These are phyloP conservation scores for Drosophila suzukii DNA, from an alignment of 1,140 invertebrate genomes.

Conservation along the genomic window DNA sequence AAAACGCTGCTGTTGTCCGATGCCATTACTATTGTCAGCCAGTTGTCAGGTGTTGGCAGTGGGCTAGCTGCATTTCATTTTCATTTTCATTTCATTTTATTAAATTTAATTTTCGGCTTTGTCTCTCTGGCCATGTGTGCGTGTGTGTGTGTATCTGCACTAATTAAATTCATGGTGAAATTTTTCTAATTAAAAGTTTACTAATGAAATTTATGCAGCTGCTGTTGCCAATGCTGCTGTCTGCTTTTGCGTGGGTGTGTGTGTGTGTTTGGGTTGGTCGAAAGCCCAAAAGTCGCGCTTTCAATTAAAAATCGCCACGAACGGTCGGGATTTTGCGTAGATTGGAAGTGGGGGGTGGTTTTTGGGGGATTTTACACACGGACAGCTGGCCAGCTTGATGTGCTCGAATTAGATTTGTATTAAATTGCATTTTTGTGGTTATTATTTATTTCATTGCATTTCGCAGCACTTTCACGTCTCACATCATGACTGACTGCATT, in stretches of 20 bases:
- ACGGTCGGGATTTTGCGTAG: conserved; percentile 17
- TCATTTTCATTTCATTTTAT: conserved; percentile 45
- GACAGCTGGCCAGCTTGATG: conserved; percentile 42
- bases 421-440: conserved; percentile 73
- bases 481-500: background rate
- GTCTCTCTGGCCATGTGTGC: conserved; percentile 5
- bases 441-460: conserved; percentile 56
- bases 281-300: conserved; percentile 73
- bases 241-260: conserved; percentile 3
- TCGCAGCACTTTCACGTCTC: conserved; percentile 32
- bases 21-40: conserved; percentile 36
- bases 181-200: conserved; percentile 76
- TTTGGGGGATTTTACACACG: conserved; percentile 23
- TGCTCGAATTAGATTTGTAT: conserved; percentile 65
- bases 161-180: conserved; percentile 72
- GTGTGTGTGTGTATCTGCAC: conserved; percentile 49
- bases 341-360: too few relatives aligned
- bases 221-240: conserved; percentile 32
- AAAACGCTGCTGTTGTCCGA: background rate
- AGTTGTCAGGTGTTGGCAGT: conserved; percentile 55
- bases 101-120: conserved; percentile 56
- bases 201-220: conserved; percentile 75
- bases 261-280: conserved; percentile 19
- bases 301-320: conserved; percentile 70
- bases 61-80: conserved; percentile 31